phyloP scores from a whole-genome alignment of 2,113 vertebrate genomes.

The Hucho hucho region DNA sequence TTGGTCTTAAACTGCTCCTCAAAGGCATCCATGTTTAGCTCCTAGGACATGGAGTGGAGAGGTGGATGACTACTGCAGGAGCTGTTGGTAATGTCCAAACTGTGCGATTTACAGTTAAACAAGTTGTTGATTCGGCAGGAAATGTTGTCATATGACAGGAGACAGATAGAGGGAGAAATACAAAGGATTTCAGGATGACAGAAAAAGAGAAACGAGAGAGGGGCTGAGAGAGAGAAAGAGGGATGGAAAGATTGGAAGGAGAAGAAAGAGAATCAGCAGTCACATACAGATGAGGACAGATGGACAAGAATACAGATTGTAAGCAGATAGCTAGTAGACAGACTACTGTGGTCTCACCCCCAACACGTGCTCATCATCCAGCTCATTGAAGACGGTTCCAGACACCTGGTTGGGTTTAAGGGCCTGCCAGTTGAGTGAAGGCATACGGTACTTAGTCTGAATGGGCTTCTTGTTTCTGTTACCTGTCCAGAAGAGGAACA shows the following conservation, averaged over 20 bases:
- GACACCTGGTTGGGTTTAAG: constrained; percentile 82
- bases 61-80: background rate
- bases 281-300: no score
- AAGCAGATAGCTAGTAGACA: background rate
- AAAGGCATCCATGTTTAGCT: constrained; percentile 90
- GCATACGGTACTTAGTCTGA: constrained; percentile 87
- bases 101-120: no score
- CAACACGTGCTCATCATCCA: constrained; percentile 84
- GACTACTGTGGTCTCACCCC: constrained; percentile 69
- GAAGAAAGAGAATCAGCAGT: no score
- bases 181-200: background rate
- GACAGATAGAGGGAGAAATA: background rate
- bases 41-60: constrained; percentile 63
- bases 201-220: background rate
- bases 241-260: no score
- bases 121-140: no score
- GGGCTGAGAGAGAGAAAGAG: no score
- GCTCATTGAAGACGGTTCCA: constrained; percentile 84
- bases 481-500: constrained; percentile 25
- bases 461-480: constrained; percentile 81
- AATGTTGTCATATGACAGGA: background rate
- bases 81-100: no score
- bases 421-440: constrained; percentile 86
- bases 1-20: constrained; percentile 96
- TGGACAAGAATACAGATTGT: no score